These are phyloP conservation scores for Plagiodera versicolora DNA, from an alignment of 2,888 invertebrate species.

Conservation along the genomic window DNA sequence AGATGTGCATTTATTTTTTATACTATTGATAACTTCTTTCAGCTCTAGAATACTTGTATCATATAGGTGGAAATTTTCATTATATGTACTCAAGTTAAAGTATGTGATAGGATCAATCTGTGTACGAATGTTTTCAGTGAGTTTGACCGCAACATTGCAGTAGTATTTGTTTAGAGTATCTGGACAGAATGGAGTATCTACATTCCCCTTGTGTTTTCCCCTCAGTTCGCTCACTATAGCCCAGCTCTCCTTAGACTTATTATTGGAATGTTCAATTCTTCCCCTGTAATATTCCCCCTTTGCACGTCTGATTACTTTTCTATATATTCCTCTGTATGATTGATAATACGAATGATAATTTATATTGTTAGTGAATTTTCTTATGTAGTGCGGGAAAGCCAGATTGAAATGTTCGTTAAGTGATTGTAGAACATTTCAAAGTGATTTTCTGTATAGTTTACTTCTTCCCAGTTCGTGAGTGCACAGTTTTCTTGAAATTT, in stretches of 20 bases:
- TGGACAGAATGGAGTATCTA: background rate
- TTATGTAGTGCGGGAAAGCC: background rate
- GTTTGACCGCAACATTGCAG: background rate
- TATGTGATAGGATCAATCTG: background rate
- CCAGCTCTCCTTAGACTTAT: conserved; percentile 1
- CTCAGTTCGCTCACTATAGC: background rate
- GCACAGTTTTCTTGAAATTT: background rate
- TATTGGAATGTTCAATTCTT: background rate
- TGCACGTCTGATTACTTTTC: background rate
- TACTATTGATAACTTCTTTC: background rate
- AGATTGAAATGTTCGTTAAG: background rate
- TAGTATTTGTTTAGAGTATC: background rate
- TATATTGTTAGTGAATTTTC: background rate
- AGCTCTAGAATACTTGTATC: background rate
- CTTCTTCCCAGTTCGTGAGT: background rate
- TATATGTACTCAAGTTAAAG: too few relatives aligned
- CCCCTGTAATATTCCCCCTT: background rate
- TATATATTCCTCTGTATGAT: background rate
- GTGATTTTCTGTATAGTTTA: background rate
- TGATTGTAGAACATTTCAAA: background rate
- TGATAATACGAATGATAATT: background rate
- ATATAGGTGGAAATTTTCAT: background rate
- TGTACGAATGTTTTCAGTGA: background rate
- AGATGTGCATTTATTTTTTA: background rate
- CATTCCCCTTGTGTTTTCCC: background rate